These are phyloP conservation scores for Sabatieria punctata DNA, from an alignment of 2,888 invertebrate genomes.

Conservation along the genomic window DNA sequence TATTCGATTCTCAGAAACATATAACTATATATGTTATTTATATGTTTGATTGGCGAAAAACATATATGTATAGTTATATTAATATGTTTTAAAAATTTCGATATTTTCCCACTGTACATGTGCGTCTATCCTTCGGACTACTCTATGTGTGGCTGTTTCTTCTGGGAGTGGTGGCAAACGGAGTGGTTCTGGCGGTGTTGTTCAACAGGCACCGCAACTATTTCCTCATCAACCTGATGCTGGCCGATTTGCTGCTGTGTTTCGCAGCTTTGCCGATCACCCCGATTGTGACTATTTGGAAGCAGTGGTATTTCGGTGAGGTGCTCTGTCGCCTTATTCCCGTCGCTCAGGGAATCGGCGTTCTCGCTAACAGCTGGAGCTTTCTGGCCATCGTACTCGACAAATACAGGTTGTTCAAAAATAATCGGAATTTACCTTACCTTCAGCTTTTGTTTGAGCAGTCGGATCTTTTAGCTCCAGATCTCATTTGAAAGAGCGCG, in stretches of 20 bases:
- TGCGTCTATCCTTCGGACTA: background rate
- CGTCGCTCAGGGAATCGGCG: slow-evolving; percentile 2
- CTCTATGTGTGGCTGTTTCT: background rate
- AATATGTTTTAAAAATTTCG: too few relatives aligned
- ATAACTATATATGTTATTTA: too few relatives aligned
- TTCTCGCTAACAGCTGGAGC: background rate
- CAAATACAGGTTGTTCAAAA: too few relatives aligned
- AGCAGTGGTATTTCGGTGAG: background rate
- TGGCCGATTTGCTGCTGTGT: background rate
- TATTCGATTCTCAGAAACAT: too few relatives aligned
- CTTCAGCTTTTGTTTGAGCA: too few relatives aligned
- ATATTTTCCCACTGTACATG: too few relatives aligned
- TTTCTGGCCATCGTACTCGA: slow-evolving; percentile 1
- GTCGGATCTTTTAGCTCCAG: too few relatives aligned
- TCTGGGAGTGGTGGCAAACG: background rate
- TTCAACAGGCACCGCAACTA: background rate
- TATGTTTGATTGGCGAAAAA: too few relatives aligned
- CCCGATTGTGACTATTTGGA: background rate
- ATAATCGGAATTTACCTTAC: too few relatives aligned
- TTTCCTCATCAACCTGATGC: slow-evolving; percentile 3
- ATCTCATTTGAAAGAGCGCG: too few relatives aligned
- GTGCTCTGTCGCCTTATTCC: background rate
- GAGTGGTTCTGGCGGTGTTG: background rate
- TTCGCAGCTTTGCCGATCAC: slow-evolving; percentile 1
- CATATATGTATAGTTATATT: too few relatives aligned